phyloP scores from a whole-genome alignment of 2,888 invertebrate species.

The Scaptomyza tumidula region DNA sequence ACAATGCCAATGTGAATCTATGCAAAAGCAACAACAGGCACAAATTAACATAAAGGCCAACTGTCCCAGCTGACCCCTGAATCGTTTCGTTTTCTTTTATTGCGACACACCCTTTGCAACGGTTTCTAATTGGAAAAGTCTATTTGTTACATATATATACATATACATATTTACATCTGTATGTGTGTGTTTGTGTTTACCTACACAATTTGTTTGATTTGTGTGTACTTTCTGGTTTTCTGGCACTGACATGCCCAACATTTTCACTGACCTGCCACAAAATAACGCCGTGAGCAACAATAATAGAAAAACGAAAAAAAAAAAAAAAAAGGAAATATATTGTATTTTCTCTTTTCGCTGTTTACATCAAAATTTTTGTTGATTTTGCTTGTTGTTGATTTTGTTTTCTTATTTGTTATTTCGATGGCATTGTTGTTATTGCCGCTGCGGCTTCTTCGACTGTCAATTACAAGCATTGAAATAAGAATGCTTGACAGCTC shows the following conservation, averaged over 20 bases:
- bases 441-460: slow-evolving; percentile 35
- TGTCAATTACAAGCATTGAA: slow-evolving; percentile 66
- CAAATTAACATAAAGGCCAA: slow-evolving; percentile 76
- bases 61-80: slow-evolving; percentile 47
- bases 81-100: slow-evolving; percentile 6
- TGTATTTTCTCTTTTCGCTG: slow-evolving; percentile 36
- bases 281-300: slow-evolving; percentile 23
- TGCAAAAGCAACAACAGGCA: slow-evolving; percentile 37
- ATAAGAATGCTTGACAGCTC: slow-evolving; percentile 47
- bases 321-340: slow-evolving; percentile 4
- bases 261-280: slow-evolving; percentile 66
- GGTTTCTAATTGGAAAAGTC: slow-evolving; percentile 49
- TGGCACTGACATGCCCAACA: slow-evolving; percentile 45
- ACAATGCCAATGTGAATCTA: slow-evolving; percentile 59
- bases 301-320: background rate
- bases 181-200: background rate
- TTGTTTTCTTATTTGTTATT: slow-evolving; percentile 12
- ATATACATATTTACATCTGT: background rate
- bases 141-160: slow-evolving; percentile 6
- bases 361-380: slow-evolving; percentile 31
- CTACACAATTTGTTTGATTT: slow-evolving; percentile 50
- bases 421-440: slow-evolving; percentile 30
- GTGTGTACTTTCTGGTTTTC: slow-evolving; percentile 53
- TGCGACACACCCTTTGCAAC: slow-evolving; percentile 53
- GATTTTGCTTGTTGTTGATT: slow-evolving; percentile 19